These are phyloP conservation scores for Lophura nycthemera DNA, from an alignment of 2,113 vertebrate species.

Conservation along the genomic window DNA sequence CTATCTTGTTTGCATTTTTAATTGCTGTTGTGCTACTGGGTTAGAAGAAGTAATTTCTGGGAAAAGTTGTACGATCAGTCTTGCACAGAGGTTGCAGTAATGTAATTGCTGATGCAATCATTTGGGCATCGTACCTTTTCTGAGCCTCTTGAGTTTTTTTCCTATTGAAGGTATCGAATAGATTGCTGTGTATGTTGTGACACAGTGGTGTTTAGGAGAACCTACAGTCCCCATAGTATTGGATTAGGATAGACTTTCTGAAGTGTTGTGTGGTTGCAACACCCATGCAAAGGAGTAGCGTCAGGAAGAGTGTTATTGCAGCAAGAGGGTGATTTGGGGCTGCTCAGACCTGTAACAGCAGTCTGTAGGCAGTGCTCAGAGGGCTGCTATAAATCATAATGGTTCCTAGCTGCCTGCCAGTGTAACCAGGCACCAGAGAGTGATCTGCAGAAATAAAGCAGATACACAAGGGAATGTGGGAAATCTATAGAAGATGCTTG, in stretches of 20 bases:
- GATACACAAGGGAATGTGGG: neutral
- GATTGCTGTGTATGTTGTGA: neutral
- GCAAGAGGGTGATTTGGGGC: neutral
- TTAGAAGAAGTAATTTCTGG: neutral
- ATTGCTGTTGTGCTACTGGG: neutral
- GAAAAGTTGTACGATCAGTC: neutral
- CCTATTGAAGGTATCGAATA: neutral
- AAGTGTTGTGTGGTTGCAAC: neutral
- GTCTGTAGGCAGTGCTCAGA: neutral
- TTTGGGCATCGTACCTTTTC: neutral
- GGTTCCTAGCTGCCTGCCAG: neutral
- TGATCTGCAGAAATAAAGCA: neutral
- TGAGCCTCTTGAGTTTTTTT: neutral
- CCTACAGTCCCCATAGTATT: neutral
- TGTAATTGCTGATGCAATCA: neutral
- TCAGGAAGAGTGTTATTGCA: neutral
- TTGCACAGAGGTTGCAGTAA: neutral
- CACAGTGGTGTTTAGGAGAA: neutral
- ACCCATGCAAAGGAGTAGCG: neutral
- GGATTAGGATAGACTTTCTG: neutral
- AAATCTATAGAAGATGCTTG: neutral
- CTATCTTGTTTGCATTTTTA: neutral
- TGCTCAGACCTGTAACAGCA: neutral
- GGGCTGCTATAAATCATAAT: neutral
- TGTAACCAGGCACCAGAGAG: neutral